Percentiles rank a stretch among this genome's conserved stretches.
Evolutionary conservation across 1,140 invertebrate genomes (phyloP).

Genomic region (Achroia grisella): DNA sequence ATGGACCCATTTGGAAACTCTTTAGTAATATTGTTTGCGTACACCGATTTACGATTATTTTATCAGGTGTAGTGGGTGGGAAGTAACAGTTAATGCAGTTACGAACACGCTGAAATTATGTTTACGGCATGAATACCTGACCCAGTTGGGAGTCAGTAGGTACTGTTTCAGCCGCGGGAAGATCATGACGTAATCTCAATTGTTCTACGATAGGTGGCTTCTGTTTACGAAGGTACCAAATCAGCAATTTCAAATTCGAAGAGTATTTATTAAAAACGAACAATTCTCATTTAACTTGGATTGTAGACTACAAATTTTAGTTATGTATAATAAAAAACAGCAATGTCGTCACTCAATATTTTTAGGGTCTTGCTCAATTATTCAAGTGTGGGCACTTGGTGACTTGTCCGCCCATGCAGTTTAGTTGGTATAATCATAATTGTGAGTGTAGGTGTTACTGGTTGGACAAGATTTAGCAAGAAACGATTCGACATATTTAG

Average conservation of each 20-base stretch:
- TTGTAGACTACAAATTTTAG: no score
- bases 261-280: no score
- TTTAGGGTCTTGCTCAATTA: conserved; percentile 25
- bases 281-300: no score
- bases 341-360: conserved; percentile 15
- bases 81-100: conserved; percentile 20
- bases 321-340: no score
- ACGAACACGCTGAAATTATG: conserved; percentile 28
- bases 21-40: conserved; percentile 3
- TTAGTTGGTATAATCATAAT: conserved; percentile 7
- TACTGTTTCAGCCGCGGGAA: conserved; percentile 34
- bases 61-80: conserved; percentile 29
- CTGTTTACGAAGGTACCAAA: no score
- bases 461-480: conserved; percentile 2
- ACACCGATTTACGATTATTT: conserved; percentile 46
- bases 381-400: conserved; percentile 28
- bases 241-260: no score
- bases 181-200: conserved; percentile 38
- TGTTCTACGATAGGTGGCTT: conserved; percentile 10
- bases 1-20: no score
- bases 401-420: conserved; percentile 45
- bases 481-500: conserved; percentile 25
- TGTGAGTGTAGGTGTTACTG: conserved; percentile 31
- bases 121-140: conserved; percentile 54
- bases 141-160: conserved; percentile 47